These are phyloP conservation scores for Thymelicus acteon DNA, from an alignment of 2,888 invertebrate species.

Conservation along the genomic window DNA sequence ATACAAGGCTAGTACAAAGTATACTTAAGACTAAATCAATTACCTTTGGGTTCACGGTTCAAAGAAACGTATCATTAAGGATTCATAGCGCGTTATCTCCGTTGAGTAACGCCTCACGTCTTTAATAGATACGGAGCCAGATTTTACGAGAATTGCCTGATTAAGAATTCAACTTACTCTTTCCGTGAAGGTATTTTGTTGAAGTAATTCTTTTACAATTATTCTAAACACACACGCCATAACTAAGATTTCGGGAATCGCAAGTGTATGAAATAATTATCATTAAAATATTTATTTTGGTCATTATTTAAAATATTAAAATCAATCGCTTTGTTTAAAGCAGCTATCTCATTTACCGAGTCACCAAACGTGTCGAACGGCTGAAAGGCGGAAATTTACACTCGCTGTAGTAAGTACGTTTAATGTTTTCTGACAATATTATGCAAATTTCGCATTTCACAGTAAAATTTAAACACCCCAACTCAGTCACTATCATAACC, in stretches of 20 bases:
- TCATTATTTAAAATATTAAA: too few species aligned
- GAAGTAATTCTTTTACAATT: neutral
- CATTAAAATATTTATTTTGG: too few species aligned
- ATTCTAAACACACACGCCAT: too few species aligned
- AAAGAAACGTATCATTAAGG: conserved; percentile 19
- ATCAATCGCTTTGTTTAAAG: neutral
- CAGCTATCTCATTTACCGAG: conserved; percentile 13
- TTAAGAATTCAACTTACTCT: conserved; percentile 3
- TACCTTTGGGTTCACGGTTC: conserved; percentile 9
- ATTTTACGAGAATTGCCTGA: conserved; percentile 9
- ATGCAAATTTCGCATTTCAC: conserved; percentile 10
- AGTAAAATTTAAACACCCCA: conserved; percentile 8
- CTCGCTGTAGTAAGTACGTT: conserved; percentile 2
- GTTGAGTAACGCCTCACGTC: conserved; percentile 13
- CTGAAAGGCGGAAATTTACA: conserved; percentile 11
- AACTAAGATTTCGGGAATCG: too few species aligned
- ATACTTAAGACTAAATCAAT: conserved; percentile 12
- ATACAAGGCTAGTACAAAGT: neutral
- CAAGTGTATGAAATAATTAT: too few species aligned
- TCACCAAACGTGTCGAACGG: conserved; percentile 11
- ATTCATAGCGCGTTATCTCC: conserved; percentile 22
- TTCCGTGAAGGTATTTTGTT: neutral
- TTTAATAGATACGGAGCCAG: conserved; percentile 11
- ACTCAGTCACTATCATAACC: neutral
- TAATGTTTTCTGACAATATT: conserved; percentile 11